Evolutionary conservation across 2,113 vertebrate genomes (phyloP).

Genomic region (Micromys minutus): DNA sequence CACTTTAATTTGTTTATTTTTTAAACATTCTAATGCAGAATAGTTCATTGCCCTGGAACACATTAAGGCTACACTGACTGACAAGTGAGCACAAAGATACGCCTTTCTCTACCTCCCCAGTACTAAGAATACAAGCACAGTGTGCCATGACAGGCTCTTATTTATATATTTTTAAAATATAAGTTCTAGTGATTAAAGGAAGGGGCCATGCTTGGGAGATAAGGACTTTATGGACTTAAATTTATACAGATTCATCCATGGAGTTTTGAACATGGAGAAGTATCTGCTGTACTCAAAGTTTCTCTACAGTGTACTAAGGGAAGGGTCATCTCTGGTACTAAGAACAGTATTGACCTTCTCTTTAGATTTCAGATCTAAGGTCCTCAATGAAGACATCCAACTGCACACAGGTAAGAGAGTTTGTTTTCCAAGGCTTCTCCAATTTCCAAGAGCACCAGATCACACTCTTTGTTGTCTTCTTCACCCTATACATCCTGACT

Average conservation of each 20-base stretch:
- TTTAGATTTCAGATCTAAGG: slow-evolving; percentile 15
- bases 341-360: background rate
- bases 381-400: slow-evolving; percentile 31
- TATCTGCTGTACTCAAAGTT: background rate
- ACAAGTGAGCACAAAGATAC: background rate
- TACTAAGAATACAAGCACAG: background rate
- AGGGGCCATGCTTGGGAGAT: too few relatives aligned
- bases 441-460: slow-evolving; percentile 37
- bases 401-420: slow-evolving; percentile 53
- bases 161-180: background rate
- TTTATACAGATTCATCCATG: background rate
- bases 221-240: background rate
- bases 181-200: background rate
- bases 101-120: background rate
- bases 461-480: slow-evolving; percentile 57
- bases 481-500: slow-evolving; percentile 57
- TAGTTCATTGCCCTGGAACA: background rate
- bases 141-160: background rate
- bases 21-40: background rate
- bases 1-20: background rate
- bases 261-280: background rate
- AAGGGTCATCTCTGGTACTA: background rate
- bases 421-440: slow-evolving; percentile 69
- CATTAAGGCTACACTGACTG: background rate
- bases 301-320: background rate